Percentiles rank a stretch among this genome's conserved stretches.
Evolutionary conservation across 2,888 invertebrate species (phyloP).

Genomic region (Eupithecia pulchellata): DNA sequence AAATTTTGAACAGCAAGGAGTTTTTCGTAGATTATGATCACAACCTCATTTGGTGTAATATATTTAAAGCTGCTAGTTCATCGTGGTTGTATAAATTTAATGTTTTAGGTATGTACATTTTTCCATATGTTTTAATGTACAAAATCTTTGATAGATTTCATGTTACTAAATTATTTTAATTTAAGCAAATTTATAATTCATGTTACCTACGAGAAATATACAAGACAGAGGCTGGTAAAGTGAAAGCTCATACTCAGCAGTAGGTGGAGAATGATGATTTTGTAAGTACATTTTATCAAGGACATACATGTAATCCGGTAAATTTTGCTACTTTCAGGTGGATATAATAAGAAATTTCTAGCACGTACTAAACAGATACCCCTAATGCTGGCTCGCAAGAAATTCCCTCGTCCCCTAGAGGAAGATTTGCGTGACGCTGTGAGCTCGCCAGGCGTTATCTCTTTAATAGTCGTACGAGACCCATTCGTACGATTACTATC

Average conservation of each 20-base stretch:
- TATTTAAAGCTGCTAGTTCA: constrained; percentile 91
- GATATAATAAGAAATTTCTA: constrained; percentile 86
- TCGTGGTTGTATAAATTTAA: constrained; percentile 93
- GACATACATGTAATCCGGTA: background rate
- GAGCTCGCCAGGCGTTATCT: constrained; percentile 85
- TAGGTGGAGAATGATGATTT: background rate
- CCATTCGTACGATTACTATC: constrained; percentile 90
- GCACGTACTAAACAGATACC: constrained; percentile 87
- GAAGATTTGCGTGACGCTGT: constrained; percentile 87
- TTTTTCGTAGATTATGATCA: constrained; percentile 89
- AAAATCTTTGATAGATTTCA: background rate
- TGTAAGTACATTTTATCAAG: background rate
- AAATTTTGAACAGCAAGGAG: constrained; percentile 89
- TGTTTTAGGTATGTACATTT: constrained; percentile 83
- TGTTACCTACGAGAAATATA: background rate
- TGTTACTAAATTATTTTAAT: background rate
- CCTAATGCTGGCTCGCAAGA: constrained; percentile 87
- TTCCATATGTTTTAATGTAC: background rate
- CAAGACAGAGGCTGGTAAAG: background rate
- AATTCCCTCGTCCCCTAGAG: constrained; percentile 88
- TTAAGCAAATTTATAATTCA: background rate
- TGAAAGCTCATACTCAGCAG: background rate
- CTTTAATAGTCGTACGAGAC: constrained; percentile 89
- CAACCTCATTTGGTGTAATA: constrained; percentile 90
- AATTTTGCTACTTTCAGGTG: constrained; percentile 70